phyloP scores from a whole-genome alignment of 2,888 invertebrate genomes.

The Choreutis nemorana region DNA sequence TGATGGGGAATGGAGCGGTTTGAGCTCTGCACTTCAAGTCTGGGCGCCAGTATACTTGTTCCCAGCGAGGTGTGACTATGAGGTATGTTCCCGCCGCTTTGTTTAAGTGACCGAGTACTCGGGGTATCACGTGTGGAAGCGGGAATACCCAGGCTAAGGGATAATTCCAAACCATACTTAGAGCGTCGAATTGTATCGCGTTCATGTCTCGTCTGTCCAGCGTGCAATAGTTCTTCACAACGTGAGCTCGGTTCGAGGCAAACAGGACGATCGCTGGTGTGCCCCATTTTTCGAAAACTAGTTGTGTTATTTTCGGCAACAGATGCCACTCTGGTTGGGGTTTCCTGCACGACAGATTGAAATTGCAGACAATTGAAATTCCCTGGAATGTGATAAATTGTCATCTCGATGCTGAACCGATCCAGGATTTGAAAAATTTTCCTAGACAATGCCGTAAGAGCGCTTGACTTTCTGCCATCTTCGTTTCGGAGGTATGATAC shows the following conservation, averaged over 20 bases:
- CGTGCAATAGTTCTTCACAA: constrained; percentile 8
- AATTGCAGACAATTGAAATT: not conserved
- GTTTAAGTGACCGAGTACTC: constrained; percentile 11
- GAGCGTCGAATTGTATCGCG: constrained; percentile 13
- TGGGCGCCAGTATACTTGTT: constrained; percentile 18
- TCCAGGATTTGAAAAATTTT: not conserved
- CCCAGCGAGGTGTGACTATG: constrained; percentile 17
- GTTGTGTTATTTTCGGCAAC: constrained; percentile 1
- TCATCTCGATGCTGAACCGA: not conserved
- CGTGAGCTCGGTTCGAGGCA: constrained; percentile 13
- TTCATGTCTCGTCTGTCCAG: constrained; percentile 6
- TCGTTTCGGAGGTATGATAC: not conserved
- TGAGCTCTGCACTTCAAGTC: constrained; percentile 12
- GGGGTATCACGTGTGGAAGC: constrained; percentile 5
- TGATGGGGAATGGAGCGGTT: constrained; percentile 4
- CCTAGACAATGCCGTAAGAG: not conserved
- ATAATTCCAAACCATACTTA: constrained; percentile 9
- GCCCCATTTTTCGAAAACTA: constrained; percentile 13
- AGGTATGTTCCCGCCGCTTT: constrained; percentile 10
- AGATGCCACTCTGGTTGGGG: constrained; percentile 8
- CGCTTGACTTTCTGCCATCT: not conserved
- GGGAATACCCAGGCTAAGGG: constrained; percentile 13
- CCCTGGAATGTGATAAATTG: not conserved
- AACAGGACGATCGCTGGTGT: constrained; percentile 16
- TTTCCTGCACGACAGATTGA: not conserved